These are phyloP conservation scores for Regulus satrapa DNA, from an alignment of 2,113 vertebrate species.

Conservation along the genomic window DNA sequence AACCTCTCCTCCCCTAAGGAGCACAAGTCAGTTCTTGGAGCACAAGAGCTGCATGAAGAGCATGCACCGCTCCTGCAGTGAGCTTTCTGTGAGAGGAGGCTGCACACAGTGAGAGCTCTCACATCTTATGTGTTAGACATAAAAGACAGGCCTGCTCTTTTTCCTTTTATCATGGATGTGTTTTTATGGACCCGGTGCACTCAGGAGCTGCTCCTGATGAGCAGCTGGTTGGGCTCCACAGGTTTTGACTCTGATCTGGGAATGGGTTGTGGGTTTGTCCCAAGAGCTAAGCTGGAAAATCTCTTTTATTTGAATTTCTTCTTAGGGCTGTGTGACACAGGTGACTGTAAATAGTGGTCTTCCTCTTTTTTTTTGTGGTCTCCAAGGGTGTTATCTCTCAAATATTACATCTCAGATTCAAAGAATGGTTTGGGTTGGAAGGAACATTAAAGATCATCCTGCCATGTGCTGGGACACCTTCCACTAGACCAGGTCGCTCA, in stretches of 20 bases:
- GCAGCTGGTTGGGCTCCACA: background rate
- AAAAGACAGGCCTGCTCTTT: background rate
- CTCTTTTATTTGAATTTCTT: background rate
- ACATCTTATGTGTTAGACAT: too few relatives aligned
- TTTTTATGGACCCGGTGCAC: background rate
- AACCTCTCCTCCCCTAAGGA: background rate
- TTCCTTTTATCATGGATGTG: background rate
- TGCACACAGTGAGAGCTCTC: background rate
- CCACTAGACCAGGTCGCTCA: background rate
- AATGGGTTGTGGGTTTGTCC: background rate
- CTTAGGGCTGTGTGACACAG: background rate
- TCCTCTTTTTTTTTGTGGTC: background rate
- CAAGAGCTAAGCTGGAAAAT: background rate
- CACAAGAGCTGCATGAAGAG: background rate
- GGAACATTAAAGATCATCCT: background rate
- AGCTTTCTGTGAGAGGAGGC: background rate
- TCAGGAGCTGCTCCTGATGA: background rate
- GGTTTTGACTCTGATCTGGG: background rate
- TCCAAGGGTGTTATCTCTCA: background rate
- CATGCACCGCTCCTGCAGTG: background rate
- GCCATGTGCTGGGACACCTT: fast-evolving
- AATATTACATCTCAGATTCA: background rate
- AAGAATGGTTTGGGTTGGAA: background rate
- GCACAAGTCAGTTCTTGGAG: background rate
- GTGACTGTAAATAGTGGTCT: background rate